A percentile compares a stretch with the other conserved stretches of the same genome.
These are phyloP conservation scores for Drosophila melanica DNA, from an alignment of 1,140 invertebrate genomes.

Conservation along the genomic window DNA sequence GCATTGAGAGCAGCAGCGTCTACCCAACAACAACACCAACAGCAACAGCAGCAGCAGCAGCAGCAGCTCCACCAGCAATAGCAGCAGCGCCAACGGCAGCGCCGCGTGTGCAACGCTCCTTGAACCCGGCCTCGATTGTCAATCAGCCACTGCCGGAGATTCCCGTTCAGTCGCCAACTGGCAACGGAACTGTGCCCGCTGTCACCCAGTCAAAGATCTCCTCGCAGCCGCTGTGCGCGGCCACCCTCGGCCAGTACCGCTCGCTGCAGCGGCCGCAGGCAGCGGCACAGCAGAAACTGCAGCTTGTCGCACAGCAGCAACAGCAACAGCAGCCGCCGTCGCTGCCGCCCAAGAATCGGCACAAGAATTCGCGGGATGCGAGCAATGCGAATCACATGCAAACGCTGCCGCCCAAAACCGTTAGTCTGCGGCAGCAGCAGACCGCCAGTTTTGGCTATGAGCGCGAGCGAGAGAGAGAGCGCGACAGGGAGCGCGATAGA, in stretches of 20 bases:
- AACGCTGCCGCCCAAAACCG: conserved; percentile 76
- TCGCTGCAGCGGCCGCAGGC: conserved; percentile 76
- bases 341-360: conserved; percentile 82
- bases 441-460: conserved; percentile 44
- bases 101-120: conserved; percentile 63
- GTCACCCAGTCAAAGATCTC: conserved; percentile 70
- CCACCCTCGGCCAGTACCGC: conserved; percentile 80
- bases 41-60: conserved; percentile 16
- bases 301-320: conserved; percentile 39
- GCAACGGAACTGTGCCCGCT: conserved; percentile 24
- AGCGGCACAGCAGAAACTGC: conserved; percentile 50
- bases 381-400: conserved; percentile 77
- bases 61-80: conserved; percentile 8
- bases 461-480: conserved; percentile 48
- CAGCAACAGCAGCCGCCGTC: conserved; percentile 73
- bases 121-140: conserved; percentile 80
- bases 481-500: conserved; percentile 32
- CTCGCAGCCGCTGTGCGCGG: conserved; percentile 78
- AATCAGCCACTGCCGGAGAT: conserved; percentile 83
- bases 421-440: conserved; percentile 68
- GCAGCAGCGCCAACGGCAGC: conserved; percentile 53
- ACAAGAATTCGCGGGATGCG: conserved; percentile 63
- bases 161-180: conserved; percentile 59
- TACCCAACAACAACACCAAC: conserved; percentile 19
- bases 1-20: conserved; percentile 73